Base-by-base conservation (phyloP, 1,140 invertebrate genomes). In the Monomorium pharaonis region DNA sequence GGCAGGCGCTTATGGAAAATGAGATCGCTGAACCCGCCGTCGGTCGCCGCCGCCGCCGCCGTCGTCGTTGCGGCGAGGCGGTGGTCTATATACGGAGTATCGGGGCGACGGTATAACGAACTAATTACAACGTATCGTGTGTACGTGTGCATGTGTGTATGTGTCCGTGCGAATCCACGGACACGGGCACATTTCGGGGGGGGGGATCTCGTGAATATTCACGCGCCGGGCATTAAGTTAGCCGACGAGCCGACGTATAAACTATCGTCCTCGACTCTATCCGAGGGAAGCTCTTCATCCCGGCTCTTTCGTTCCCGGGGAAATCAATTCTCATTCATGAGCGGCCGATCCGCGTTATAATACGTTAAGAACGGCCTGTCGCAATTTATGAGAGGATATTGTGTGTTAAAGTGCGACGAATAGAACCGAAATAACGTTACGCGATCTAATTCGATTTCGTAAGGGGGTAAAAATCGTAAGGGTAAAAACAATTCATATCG, bases 201-300 rank as follows among this genome's bases (percentile, higher is more conserved):
- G 7, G 75, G 72, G 62, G 7, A 30, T 44, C 74, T 86, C 81
- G 70, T 90, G 89, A 90, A 90, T 90, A 90, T 90, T 90, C 85
- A 90, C 62, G 56, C 37, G 47, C 30, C 30, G 60, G 47, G 49
- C 84, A 85, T 80, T 69, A 85, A 85, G 49, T 85, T 67, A 44
- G 74, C 44, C 84, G 83, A 44, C 80, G 69, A 75, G 44, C 70
- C 54, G 56, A 3, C n/a, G 49, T 72, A n/a, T n/a, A 74, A 83
- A 47, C 78, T 47, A 69, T 49, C 37, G 12, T 44, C 14, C 49
- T 42, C 65, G 10, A 24, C 30, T n/a, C n/a, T 44, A 56, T 63
- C 51, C 24, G 12, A 44, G 33, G 33, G 33, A 70, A 54, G 63
- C 70, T 54, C 27, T 74, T 83, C 78, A 72, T 72, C 78, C 37